A percentile compares a stretch with the other conserved stretches of the same genome.
phyloP scores from a whole-genome alignment of 2,113 vertebrate genomes.

The Uria aalge region DNA sequence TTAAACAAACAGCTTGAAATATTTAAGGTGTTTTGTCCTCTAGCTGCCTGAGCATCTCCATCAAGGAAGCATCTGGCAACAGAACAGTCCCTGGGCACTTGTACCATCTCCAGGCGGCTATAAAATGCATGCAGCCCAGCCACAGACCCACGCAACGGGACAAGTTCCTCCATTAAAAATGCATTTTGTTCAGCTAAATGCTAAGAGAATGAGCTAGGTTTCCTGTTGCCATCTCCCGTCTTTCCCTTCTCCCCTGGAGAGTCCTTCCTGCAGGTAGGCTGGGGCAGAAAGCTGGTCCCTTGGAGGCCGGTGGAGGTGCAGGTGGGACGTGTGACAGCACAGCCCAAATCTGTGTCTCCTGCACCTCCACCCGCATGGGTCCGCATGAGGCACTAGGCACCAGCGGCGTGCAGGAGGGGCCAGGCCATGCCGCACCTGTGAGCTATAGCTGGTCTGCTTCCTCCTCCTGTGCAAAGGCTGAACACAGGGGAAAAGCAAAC shows the following conservation, averaged over 20 bases:
- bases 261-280: neutral
- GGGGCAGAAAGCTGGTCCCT: neutral
- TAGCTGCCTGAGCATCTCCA: neutral
- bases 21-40: neutral
- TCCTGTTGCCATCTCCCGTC: neutral
- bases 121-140: neutral
- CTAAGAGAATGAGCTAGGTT: neutral
- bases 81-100: neutral
- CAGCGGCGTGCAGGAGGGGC: fast-evolving
- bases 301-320: fast-evolving
- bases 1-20: neutral
- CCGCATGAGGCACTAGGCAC: neutral
- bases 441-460: neutral
- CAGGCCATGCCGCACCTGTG: fast-evolving
- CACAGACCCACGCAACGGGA: neutral
- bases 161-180: neutral
- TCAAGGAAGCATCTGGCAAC: neutral
- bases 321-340: fast-evolving
- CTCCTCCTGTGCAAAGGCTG: fast-evolving
- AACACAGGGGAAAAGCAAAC: neutral
- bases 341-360: neutral
- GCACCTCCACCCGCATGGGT: fast-evolving
- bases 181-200: neutral
- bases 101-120: neutral
- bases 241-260: neutral